phyloP scores from a whole-genome alignment of 1,140 invertebrate genomes.

The Musca domestica region DNA sequence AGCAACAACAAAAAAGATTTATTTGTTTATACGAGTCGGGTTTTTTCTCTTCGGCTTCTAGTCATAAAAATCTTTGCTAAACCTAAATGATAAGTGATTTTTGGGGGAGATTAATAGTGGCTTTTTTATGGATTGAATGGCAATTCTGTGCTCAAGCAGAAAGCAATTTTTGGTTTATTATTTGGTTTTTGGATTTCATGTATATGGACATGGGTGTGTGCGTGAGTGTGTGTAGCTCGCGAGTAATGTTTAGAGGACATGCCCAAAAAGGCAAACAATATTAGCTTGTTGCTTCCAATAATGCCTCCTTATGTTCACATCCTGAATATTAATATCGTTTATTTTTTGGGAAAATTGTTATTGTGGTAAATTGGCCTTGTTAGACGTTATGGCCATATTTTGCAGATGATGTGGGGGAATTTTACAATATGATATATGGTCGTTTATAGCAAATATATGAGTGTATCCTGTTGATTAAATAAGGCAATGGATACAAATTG shows the following conservation, averaged over 20 bases:
- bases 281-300: constrained; percentile 2
- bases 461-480: no score
- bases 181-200: neutral
- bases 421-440: no score
- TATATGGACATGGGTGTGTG: neutral
- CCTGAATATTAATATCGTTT: constrained; percentile 5
- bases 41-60: no score
- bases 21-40: neutral
- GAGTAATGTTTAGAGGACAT: neutral
- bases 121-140: no score
- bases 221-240: neutral
- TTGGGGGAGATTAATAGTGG: no score
- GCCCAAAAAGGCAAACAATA: neutral
- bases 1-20: neutral
- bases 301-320: constrained; percentile 1
- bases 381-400: neutral
- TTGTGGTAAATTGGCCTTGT: neutral
- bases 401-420: no score
- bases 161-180: no score
- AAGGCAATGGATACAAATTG: no score
- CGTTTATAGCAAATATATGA: no score
- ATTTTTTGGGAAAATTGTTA: neutral
- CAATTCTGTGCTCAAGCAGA: no score
- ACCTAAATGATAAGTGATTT: no score
- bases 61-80: no score